phyloP scores from a whole-genome alignment of 2,888 invertebrate genomes.

The Danaus chrysippus region DNA sequence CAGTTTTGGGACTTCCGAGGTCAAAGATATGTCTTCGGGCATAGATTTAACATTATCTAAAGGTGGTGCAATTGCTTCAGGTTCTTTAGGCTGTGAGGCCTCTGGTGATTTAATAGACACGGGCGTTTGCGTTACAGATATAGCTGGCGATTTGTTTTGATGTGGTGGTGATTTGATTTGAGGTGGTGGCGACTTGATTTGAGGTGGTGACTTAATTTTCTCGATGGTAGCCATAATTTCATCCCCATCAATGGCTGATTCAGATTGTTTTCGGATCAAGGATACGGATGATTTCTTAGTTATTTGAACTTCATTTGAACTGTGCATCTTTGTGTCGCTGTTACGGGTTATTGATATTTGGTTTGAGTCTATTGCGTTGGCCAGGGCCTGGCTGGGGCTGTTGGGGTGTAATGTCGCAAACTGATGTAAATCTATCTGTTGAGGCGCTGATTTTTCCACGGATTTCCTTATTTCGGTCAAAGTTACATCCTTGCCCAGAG shows the following conservation, averaged over 20 bases:
- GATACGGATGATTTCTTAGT: slow-evolving; percentile 58
- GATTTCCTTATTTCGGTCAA: slow-evolving; percentile 73
- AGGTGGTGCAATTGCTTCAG: slow-evolving; percentile 58
- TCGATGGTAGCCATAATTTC: slow-evolving; percentile 59
- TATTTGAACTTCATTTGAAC: slow-evolving; percentile 46
- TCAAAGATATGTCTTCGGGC: slow-evolving; percentile 47
- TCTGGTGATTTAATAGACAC: slow-evolving; percentile 57
- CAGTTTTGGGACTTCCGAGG: slow-evolving; percentile 46
- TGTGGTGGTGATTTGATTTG: slow-evolving; percentile 39
- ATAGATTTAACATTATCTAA: slow-evolving; percentile 50
- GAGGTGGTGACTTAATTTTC: slow-evolving; percentile 54
- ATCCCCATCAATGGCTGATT: slow-evolving; percentile 51
- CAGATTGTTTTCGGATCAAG: slow-evolving; percentile 57
- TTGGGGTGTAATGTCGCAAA: slow-evolving; percentile 64
- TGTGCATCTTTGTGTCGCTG: slow-evolving; percentile 46
- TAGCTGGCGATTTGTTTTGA: slow-evolving; percentile 45
- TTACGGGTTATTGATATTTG: slow-evolving; percentile 67
- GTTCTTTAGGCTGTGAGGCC: slow-evolving; percentile 45
- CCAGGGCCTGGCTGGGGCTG: slow-evolving; percentile 47
- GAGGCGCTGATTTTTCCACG: slow-evolving; percentile 56
- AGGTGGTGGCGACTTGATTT: slow-evolving; percentile 37
- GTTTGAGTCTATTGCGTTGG: slow-evolving; percentile 57
- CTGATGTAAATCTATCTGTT: slow-evolving; percentile 62
- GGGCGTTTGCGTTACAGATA: slow-evolving; percentile 52
- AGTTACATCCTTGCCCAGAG: slow-evolving; percentile 72